A percentile compares a stretch with the other conserved stretches of the same genome.
Evolutionary conservation across 2,113 vertebrate species (phyloP).

Genomic region (Oryzias woworae): DNA sequence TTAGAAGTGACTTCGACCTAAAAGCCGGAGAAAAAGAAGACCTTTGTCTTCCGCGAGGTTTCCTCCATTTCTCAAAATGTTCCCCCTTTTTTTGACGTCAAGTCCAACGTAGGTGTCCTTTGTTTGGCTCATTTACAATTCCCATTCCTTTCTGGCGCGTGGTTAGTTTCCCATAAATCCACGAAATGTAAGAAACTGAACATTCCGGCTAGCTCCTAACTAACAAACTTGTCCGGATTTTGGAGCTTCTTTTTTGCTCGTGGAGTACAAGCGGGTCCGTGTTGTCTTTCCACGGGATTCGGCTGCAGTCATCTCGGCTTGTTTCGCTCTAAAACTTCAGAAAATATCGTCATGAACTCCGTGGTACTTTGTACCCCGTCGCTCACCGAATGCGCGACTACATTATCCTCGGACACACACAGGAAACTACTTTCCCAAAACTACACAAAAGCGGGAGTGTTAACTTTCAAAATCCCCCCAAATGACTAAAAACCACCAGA

Average conservation of each 20-base stretch:
- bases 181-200: not conserved
- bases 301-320: constrained; percentile 50
- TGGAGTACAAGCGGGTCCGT: constrained; percentile 31
- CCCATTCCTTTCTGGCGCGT: constrained; percentile 13
- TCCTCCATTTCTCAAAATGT: constrained; percentile 58
- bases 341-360: constrained; percentile 24
- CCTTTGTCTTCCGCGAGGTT: constrained; percentile 35
- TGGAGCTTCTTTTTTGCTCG: constrained; percentile 61
- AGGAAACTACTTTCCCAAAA: constrained; percentile 34
- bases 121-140: constrained; percentile 64
- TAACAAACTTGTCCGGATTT: constrained; percentile 25
- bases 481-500: not conserved
- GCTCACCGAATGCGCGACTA: not conserved
- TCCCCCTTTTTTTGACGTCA: constrained; percentile 29
- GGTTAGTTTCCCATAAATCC: not conserved
- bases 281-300: constrained; percentile 35
- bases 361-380: not conserved
- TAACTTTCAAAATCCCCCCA: not conserved
- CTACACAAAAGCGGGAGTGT: constrained; percentile 10
- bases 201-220: not conserved
- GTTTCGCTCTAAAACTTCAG: constrained; percentile 35
- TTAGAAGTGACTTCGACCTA: constrained; percentile 4
- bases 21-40: constrained; percentile 14
- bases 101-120: constrained; percentile 54
- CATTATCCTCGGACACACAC: constrained; percentile 9